Evolutionary conservation across 2,888 invertebrate genomes (phyloP), one percentile per base, ranked within the genome.

Genomic region (Eupithecia centaureata): DNA sequence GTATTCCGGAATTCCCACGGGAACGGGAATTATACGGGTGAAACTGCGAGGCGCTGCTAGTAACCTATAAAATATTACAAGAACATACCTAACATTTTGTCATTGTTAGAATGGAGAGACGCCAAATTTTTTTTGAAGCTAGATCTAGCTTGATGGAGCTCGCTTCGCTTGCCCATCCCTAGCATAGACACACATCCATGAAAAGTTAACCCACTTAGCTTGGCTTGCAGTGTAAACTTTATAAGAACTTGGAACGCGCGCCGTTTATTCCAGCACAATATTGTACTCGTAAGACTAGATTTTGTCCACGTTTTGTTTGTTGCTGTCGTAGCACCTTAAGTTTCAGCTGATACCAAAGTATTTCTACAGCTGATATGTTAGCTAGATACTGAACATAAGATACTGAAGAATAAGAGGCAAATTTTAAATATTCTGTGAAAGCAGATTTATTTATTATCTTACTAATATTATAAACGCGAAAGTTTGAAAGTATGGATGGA

Each of bases 281-380:
- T 42, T 42, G 10, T 22, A 22, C 47, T 47, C 10, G 47, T 42
- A 47, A 47, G 22, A 47, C 18, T 22, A 22, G 22, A 10, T 47
- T 22, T 47, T 47, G 47, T 47, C 47, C 47, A 47, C 47, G 22
- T 22, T 47, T 47, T 47, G 47, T 47, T 47, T 22, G 47, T 47
- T 42, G 42, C 42, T 18, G 8, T 42, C 42, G 8, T 8, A 7
- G 18, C 18, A n/a, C 15, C 15, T n/a, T 1, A 35, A 2, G n/a
- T 38, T 38, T 42, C 18, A 22, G 47, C 22, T 47, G 18, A 47
- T 22, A 18, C 22, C 12, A 10, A 22, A 10, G 12, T 47, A 10
- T 47, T 47, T 47, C 22, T 22, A 42, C 12, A 47, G 18, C 2
- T 18, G 18, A 42, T 18, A 42, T 10, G 8, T 42, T 18, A 18